These are phyloP conservation scores for Tapirus indicus DNA, from an alignment of 2,797 vertebrate species.

Conservation along the genomic window DNA sequence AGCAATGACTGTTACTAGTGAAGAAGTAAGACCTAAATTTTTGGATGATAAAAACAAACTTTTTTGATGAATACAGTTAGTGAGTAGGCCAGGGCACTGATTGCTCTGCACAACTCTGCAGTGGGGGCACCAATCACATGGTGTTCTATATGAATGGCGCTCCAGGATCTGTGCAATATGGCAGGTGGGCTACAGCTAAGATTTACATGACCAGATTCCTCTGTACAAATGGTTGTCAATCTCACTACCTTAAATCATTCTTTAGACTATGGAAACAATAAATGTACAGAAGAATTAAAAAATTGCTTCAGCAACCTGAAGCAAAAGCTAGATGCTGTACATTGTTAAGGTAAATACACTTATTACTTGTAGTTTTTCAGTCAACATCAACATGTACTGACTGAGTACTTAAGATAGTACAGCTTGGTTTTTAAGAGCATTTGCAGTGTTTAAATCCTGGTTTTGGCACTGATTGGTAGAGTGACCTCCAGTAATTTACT, in stretches of 20 bases:
- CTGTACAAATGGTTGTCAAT: neutral
- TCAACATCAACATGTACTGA: neutral
- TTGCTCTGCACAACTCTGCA: neutral
- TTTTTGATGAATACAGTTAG: neutral
- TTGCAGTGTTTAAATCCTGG: neutral
- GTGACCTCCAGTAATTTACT: neutral
- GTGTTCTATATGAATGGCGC: neutral
- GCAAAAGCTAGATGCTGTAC: neutral
- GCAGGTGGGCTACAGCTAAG: neutral
- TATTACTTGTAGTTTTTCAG: neutral
- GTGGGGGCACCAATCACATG: rapidly evolving
- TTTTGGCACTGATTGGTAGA: neutral
- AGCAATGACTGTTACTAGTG: neutral
- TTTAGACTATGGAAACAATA: neutral
- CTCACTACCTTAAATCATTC: neutral
- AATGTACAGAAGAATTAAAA: neutral
- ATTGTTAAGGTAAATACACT: neutral
- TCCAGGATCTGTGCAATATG: neutral
- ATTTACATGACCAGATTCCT: neutral
- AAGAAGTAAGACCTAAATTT: neutral
- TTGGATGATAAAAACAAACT: neutral
- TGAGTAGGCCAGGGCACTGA: neutral
- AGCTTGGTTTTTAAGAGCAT: neutral
- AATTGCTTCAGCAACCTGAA: neutral
- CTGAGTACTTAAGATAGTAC: neutral